Percentiles rank a stretch among this genome's conserved stretches.
phyloP scores from a whole-genome alignment of 2,888 invertebrate genomes.

The Flexamia atlantica region DNA sequence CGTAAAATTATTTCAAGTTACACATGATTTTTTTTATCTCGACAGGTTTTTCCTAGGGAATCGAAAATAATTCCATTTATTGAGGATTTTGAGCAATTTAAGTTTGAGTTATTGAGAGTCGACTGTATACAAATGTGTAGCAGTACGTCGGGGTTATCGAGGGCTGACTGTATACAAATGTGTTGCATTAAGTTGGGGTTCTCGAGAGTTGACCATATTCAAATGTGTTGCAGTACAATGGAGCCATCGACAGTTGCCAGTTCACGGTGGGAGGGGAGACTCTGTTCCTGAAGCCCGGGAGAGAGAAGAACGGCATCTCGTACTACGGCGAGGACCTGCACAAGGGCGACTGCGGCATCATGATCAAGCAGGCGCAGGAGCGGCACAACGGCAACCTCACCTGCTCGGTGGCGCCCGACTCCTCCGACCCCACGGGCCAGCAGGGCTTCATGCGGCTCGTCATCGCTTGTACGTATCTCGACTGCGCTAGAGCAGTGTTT shows the following conservation, averaged over 20 bases:
- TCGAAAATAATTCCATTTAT: no score
- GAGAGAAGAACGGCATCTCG: constrained; percentile 69
- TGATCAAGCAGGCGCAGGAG: constrained; percentile 80
- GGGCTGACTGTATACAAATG: no score
- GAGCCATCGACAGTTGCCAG: constrained; percentile 79
- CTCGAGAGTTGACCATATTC: no score
- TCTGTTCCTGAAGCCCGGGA: constrained; percentile 67
- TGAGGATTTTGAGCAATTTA: no score
- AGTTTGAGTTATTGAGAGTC: no score
- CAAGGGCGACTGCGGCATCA: constrained; percentile 85
- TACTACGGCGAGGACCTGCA: constrained; percentile 77
- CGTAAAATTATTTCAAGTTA: no score
- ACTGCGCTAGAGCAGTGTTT: neutral
- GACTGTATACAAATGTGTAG: no score
- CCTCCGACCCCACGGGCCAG: constrained; percentile 78
- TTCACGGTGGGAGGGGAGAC: constrained; percentile 76
- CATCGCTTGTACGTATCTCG: constrained; percentile 83
- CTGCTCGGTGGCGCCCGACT: constrained; percentile 80
- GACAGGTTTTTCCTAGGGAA: no score
- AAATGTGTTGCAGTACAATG: constrained; percentile 36
- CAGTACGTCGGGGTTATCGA: no score
- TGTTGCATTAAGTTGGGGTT: no score
- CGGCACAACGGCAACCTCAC: constrained; percentile 84
- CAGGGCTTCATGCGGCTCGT: constrained; percentile 80
- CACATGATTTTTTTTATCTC: no score